Evolutionary conservation across 1,140 invertebrate species (phyloP).

Genomic region (Sarcophaga bullata): DNA sequence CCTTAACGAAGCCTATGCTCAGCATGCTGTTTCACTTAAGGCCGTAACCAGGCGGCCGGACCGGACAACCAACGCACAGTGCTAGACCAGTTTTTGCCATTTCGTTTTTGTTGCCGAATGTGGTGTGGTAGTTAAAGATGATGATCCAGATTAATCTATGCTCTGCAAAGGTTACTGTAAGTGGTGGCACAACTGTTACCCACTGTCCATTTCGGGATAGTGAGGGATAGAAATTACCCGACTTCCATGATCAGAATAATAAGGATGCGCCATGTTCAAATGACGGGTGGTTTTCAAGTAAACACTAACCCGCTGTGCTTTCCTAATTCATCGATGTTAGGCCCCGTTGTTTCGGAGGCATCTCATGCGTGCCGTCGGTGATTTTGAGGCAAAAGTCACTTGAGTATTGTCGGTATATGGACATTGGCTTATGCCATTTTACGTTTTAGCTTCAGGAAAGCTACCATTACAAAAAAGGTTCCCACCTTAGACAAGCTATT

Average conservation of each 20-base stretch:
- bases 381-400: conserved; percentile 50
- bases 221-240: conserved; percentile 75
- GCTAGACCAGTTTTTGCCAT: conserved; percentile 69
- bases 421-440: conserved; percentile 61
- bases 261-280: conserved; percentile 75
- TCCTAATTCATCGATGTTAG: conserved; percentile 63
- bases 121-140: conserved; percentile 54
- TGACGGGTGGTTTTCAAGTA: conserved; percentile 80
- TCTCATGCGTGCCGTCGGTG: conserved; percentile 59
- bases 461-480: no score
- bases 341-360: conserved; percentile 64
- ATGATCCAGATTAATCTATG: conserved; percentile 53
- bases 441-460: conserved; percentile 56
- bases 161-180: conserved; percentile 54
- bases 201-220: conserved; percentile 72
- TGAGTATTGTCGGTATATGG: conserved; percentile 37
- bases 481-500: no score
- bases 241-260: conserved; percentile 79
- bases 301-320: conserved; percentile 63
- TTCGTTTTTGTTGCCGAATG: conserved; percentile 61
- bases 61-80: conserved; percentile 54
- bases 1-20: conserved; percentile 51
- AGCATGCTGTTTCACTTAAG: conserved; percentile 47
- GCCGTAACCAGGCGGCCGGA: conserved; percentile 30
- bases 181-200: conserved; percentile 61